Percentiles rank a stretch among this genome's conserved stretches.
These are phyloP conservation scores for Caerostris darwini DNA, from an alignment of 1,140 invertebrate genomes.

Conservation along the genomic window DNA sequence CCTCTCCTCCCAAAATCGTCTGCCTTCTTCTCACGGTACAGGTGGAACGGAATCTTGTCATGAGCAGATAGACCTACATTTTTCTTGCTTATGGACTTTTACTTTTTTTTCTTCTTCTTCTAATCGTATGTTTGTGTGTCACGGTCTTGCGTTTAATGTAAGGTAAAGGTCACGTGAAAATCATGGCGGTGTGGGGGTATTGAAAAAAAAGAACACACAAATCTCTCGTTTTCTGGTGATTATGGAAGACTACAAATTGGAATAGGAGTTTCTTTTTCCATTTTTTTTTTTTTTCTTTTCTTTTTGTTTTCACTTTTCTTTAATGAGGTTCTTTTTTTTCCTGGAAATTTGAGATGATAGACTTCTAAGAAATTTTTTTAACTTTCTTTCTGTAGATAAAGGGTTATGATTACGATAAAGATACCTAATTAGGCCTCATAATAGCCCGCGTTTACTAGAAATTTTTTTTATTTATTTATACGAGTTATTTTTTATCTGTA, in stretches of 20 bases:
- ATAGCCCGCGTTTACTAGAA: too few species aligned
- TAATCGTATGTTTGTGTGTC: conserved; percentile 15
- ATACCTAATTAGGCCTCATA: too few species aligned
- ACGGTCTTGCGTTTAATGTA: conserved; percentile 27
- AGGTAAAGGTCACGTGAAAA: conserved; percentile 40
- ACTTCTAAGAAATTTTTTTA: too few species aligned
- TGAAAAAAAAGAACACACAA: background rate
- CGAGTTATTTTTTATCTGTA: too few species aligned
- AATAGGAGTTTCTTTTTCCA: background rate
- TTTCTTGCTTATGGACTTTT: background rate
- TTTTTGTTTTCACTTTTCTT: background rate
- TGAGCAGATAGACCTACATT: conserved; percentile 61
- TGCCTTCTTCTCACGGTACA: conserved; percentile 41
- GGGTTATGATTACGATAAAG: too few species aligned
- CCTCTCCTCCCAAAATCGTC: conserved; percentile 22
- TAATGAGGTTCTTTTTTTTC: background rate
- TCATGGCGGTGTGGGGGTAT: background rate
- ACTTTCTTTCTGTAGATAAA: too few species aligned
- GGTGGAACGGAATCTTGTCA: conserved; percentile 46
- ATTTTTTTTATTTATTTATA: too few species aligned
- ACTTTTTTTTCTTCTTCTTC: background rate
- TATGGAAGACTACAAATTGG: conserved; percentile 23
- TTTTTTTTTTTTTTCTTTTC: background rate
- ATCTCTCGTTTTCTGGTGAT: conserved; percentile 17
- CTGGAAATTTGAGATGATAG: too few species aligned